Conservation (phyloP, 2,113 vertebrate species). For the Gavia stellata region DNA sequence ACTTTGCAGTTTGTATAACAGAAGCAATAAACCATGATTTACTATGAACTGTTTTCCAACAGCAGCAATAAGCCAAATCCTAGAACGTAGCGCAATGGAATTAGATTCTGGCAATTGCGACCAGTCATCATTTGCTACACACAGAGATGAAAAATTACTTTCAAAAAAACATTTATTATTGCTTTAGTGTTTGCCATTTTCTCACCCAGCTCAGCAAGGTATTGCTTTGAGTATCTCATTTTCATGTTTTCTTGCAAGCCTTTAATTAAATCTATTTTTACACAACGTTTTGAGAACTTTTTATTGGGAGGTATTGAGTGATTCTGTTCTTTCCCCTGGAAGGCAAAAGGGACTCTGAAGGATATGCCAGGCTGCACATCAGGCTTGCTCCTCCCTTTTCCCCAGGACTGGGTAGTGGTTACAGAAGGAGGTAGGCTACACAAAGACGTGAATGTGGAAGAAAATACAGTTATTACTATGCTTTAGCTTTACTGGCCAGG, state of each 20-base stretch:
- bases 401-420: not conserved
- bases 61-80: not conserved
- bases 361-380: not conserved
- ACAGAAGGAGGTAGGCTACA: not conserved
- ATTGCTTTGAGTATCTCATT: not conserved
- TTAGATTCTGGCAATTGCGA: not conserved
- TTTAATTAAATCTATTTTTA: not conserved
- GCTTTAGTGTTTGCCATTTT: not conserved
- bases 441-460: not conserved
- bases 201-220: not conserved
- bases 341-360: not conserved
- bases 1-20: not conserved
- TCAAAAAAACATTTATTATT: not conserved
- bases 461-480: not conserved
- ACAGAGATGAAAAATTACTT: not conserved
- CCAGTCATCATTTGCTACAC: not conserved
- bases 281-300: not conserved
- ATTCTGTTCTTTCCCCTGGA: not conserved
- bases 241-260: not conserved
- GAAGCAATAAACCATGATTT: slow-evolving; percentile 6
- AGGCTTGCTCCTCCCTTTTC: not conserved
- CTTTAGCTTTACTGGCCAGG: not conserved
- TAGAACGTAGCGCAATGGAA: fast-evolving
- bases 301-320: not conserved
- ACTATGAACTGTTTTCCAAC: not conserved